phyloP scores from a whole-genome alignment of 1,140 invertebrate species.

The Drosophila subpulchrella region DNA sequence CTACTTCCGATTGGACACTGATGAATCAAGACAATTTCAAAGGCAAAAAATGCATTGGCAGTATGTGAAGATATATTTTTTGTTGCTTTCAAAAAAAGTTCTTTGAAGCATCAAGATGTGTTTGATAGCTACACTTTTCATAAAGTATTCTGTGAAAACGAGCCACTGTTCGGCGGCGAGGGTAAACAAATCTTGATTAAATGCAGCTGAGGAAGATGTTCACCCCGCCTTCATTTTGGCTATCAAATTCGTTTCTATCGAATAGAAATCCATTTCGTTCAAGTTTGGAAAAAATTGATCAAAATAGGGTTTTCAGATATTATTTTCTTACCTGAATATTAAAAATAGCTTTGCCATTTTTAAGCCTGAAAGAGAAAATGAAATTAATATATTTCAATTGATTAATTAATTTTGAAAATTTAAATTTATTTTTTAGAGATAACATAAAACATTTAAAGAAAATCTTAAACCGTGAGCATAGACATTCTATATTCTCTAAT shows the following conservation, averaged over 20 bases:
- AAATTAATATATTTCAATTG: background rate
- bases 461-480: background rate
- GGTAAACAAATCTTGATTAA: slow-evolving; percentile 39
- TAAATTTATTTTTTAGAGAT: no score
- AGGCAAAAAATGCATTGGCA: slow-evolving; percentile 1
- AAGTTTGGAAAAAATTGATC: background rate
- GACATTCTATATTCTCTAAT: background rate
- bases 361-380: slow-evolving; percentile 4
- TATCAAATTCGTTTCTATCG: background rate
- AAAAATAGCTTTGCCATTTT: slow-evolving; percentile 24
- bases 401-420: background rate
- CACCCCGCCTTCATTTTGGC: slow-evolving; percentile 17
- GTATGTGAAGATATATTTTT: background rate
- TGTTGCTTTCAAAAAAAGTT: slow-evolving; percentile 8
- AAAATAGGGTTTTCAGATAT: background rate
- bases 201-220: slow-evolving; percentile 29
- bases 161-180: slow-evolving; percentile 33
- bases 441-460: no score
- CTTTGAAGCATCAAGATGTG: slow-evolving; percentile 8
- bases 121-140: slow-evolving; percentile 22
- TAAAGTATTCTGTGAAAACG: slow-evolving; percentile 28
- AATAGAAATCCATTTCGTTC: background rate
- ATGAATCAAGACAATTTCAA: background rate
- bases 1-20: background rate
- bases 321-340: slow-evolving; percentile 37